These are phyloP conservation scores for Entomobrya multifasciata DNA, from an alignment of 2,888 invertebrate species.

Conservation along the genomic window DNA sequence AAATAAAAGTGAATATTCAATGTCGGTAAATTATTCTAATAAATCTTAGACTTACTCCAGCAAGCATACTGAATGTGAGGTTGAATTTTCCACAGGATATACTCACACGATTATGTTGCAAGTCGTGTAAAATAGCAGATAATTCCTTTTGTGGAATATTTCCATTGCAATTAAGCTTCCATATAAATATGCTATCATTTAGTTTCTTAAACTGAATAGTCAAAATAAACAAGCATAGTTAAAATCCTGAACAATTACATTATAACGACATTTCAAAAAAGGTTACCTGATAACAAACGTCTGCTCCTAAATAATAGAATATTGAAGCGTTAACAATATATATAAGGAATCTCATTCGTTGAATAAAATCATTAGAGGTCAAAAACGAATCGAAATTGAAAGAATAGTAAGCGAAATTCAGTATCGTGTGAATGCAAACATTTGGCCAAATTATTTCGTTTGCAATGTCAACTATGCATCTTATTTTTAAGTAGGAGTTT, in stretches of 20 bases:
- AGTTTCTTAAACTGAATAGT: neutral
- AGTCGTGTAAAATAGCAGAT: constrained; percentile 5
- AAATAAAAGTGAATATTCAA: too few species aligned
- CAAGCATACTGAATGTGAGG: constrained; percentile 33
- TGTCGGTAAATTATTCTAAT: too few species aligned
- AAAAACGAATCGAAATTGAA: constrained; percentile 33
- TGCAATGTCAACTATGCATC: neutral
- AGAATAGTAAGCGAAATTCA: constrained; percentile 25
- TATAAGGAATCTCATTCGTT: neutral
- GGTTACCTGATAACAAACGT: constrained; percentile 4
- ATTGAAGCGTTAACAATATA: neutral
- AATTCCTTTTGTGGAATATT: neutral
- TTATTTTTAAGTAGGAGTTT: neutral
- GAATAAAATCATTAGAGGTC: neutral
- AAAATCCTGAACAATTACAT: too few species aligned
- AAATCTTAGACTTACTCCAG: constrained; percentile 17
- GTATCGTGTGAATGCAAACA: neutral
- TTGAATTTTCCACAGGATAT: constrained; percentile 26
- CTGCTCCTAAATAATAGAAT: constrained; percentile 22
- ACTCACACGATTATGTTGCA: constrained; percentile 20
- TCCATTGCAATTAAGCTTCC: too few species aligned
- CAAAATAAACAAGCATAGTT: too few species aligned
- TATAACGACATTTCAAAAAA: neutral
- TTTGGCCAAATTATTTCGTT: neutral
- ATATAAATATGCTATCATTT: neutral